These are phyloP conservation scores for Troides aeacus DNA, from an alignment of 2,888 invertebrate species.

Conservation along the genomic window DNA sequence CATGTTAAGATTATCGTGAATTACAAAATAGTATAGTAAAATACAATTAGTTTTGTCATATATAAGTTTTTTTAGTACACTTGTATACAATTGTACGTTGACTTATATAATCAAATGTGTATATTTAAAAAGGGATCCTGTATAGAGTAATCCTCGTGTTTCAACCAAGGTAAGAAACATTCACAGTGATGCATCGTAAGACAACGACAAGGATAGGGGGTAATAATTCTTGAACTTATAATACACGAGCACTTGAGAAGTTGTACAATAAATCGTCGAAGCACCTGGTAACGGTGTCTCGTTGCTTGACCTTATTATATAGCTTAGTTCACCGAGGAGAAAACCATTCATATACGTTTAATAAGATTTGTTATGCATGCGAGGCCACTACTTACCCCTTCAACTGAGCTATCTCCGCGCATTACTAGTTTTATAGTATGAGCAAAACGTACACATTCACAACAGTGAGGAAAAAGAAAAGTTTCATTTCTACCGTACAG, in stretches of 20 bases:
- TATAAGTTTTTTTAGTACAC: too few relatives aligned
- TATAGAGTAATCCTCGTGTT: too few relatives aligned
- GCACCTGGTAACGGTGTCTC: slow-evolving; percentile 12
- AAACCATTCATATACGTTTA: slow-evolving; percentile 24
- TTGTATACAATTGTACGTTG: too few relatives aligned
- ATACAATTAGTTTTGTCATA: too few relatives aligned
- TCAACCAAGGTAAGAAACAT: not conserved
- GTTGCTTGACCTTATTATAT: slow-evolving; percentile 22
- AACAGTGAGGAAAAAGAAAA: too few relatives aligned
- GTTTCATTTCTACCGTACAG: too few relatives aligned
- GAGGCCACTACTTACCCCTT: slow-evolving; percentile 15
- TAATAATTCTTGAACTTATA: not conserved
- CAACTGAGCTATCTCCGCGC: slow-evolving; percentile 3
- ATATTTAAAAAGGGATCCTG: too few relatives aligned
- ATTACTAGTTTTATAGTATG: not conserved
- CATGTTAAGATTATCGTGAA: too few relatives aligned
- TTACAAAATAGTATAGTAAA: too few relatives aligned
- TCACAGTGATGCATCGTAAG: slow-evolving; percentile 1
- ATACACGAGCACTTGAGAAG: slow-evolving; percentile 11
- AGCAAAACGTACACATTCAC: not conserved
- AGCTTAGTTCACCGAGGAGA: slow-evolving; percentile 17
- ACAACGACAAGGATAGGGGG: not conserved
- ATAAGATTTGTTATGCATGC: slow-evolving; percentile 27
- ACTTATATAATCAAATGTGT: too few relatives aligned
- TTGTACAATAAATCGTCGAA: slow-evolving; percentile 18